A percentile compares a stretch with the other conserved stretches of the same genome.
Evolutionary conservation across 2,797 vertebrate species (phyloP).

Genomic region (Choloepus didactylus): DNA sequence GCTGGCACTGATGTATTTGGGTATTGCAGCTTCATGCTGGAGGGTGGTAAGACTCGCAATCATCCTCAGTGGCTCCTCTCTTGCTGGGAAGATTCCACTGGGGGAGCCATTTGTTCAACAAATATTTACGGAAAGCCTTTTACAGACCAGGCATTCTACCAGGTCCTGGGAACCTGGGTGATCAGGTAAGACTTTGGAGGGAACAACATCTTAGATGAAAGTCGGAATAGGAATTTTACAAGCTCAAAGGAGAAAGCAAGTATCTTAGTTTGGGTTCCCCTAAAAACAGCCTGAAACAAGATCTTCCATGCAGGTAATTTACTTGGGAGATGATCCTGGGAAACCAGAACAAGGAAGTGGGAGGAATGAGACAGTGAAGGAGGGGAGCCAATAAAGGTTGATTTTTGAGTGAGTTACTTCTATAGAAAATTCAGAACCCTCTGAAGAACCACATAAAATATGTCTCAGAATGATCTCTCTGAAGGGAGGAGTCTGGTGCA

Average conservation of each 20-base stretch:
- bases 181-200: background rate
- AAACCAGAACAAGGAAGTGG: background rate
- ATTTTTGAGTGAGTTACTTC: background rate
- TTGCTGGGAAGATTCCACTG: background rate
- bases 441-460: background rate
- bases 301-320: background rate
- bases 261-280: background rate
- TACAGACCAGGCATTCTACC: background rate
- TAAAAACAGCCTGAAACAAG: background rate
- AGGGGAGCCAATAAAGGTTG: background rate
- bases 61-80: slow-evolving; percentile 51
- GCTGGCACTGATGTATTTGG: background rate
- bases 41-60: slow-evolving; percentile 36
- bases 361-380: background rate
- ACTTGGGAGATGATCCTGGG: background rate
- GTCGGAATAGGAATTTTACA: background rate
- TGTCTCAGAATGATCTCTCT: background rate
- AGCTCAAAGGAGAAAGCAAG: background rate
- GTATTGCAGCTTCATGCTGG: background rate
- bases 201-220: background rate
- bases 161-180: background rate
- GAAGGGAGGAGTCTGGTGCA: background rate
- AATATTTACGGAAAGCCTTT: slow-evolving; percentile 63
- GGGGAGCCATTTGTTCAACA: slow-evolving; percentile 51
- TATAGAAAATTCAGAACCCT: background rate